Evolutionary conservation across 1,140 invertebrate species (phyloP).

Genomic region (Calycopis cecrops): DNA sequence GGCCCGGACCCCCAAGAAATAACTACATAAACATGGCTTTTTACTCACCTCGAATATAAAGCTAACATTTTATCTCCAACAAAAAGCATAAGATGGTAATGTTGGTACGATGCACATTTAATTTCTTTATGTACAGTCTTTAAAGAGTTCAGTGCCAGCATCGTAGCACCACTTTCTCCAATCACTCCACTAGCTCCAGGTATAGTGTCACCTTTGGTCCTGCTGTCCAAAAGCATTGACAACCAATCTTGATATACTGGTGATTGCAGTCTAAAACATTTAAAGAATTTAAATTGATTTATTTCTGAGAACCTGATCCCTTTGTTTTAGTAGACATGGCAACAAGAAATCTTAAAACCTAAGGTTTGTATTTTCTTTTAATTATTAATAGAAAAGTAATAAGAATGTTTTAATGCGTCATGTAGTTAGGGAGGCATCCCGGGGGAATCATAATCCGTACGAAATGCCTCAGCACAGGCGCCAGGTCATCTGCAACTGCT

Average conservation of each 20-base stretch:
- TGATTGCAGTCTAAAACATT: slow-evolving; percentile 46
- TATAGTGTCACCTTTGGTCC: slow-evolving; percentile 57
- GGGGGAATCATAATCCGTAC: no score
- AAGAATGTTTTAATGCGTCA: no score
- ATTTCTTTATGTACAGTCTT: slow-evolving; percentile 52
- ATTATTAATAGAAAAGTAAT: no score
- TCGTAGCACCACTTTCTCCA: slow-evolving; percentile 60
- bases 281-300: slow-evolving; percentile 1
- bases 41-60: slow-evolving; percentile 55
- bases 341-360: no score
- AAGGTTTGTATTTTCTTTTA: no score
- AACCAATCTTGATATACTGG: slow-evolving; percentile 56
- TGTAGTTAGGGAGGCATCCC: no score
- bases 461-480: no score
- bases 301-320: no score
- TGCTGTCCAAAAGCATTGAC: slow-evolving; percentile 49
- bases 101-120: slow-evolving; percentile 45
- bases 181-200: slow-evolving; percentile 64
- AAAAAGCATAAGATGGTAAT: slow-evolving; percentile 60
- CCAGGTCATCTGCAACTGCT: no score
- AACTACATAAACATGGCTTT: slow-evolving; percentile 11
- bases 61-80: slow-evolving; percentile 63
- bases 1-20: no score
- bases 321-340: no score
- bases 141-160: slow-evolving; percentile 50